Conservation (phyloP, 2,797 vertebrate species). For the Sternarchorhynchus goeldii region DNA sequence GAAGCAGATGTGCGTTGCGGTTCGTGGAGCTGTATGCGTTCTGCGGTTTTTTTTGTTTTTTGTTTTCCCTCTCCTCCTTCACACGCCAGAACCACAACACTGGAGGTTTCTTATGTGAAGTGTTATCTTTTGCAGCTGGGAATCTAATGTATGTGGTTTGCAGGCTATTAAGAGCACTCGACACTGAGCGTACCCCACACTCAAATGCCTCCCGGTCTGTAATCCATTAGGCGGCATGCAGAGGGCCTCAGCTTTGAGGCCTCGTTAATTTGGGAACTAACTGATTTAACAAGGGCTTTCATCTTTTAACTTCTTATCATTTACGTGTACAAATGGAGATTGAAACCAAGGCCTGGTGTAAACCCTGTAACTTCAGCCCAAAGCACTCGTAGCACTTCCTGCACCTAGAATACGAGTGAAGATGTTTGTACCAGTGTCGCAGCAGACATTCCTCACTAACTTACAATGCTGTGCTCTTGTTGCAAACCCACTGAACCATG, state of each 20-base stretch:
- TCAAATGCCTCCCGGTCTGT: slow-evolving; percentile 4
- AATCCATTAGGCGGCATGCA: slow-evolving; percentile 41
- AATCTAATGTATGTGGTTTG: slow-evolving; percentile 41
- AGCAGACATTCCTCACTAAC: background rate
- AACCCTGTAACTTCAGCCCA: background rate
- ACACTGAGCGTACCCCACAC: slow-evolving; percentile 7
- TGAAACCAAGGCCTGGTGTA: background rate
- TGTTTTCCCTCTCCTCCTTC: slow-evolving; percentile 6
- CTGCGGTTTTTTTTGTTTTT: background rate
- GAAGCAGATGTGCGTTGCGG: slow-evolving; percentile 18
- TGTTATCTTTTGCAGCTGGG: slow-evolving; percentile 36
- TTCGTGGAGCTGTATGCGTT: slow-evolving; percentile 1
- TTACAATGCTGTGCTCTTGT: background rate
- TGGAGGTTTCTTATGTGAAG: slow-evolving; percentile 31
- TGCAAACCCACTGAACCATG: background rate
- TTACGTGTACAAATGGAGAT: slow-evolving; percentile 19
- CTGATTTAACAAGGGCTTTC: slow-evolving; percentile 5
- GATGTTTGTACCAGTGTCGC: background rate
- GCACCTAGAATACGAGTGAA: slow-evolving; percentile 11
- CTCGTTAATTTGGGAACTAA: slow-evolving; percentile 1
- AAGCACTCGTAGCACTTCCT: slow-evolving; percentile 1
- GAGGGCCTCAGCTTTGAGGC: background rate
- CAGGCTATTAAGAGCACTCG: slow-evolving; percentile 41
- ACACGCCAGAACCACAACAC: slow-evolving; percentile 16
- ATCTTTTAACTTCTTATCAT: slow-evolving; percentile 15